Conservation (phyloP, 1,140 invertebrate species). For the Drosophila cardini region DNA sequence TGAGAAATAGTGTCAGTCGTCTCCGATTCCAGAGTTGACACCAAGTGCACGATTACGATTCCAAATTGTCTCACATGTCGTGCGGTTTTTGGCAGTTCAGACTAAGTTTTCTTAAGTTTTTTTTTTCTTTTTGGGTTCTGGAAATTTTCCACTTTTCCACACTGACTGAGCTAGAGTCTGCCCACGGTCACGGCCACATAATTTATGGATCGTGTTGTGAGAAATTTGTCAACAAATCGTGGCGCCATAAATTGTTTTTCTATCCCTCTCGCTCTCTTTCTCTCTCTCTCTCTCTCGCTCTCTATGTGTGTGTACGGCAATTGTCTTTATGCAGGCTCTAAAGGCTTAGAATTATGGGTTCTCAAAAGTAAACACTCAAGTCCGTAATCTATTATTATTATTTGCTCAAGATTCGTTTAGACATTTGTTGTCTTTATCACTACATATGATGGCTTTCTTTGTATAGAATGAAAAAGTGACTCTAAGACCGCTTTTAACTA, state of each 20-base stretch:
- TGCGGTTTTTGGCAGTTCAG: conserved; percentile 42
- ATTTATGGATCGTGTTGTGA: conserved; percentile 77
- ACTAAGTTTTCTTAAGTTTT: conserved; percentile 24
- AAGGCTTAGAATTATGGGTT: conserved; percentile 23
- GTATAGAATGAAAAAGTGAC: background rate
- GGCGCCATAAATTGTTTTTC: conserved; percentile 71
- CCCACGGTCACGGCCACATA: conserved; percentile 76
- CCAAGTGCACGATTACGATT: conserved; percentile 59
- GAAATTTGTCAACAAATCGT: conserved; percentile 82
- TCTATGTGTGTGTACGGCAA: conserved; percentile 31
- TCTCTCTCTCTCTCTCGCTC: conserved; percentile 1
- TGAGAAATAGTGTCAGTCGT: conserved; percentile 52
- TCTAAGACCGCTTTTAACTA: no score
- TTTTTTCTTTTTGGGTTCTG: conserved; percentile 32
- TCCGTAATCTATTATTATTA: conserved; percentile 25
- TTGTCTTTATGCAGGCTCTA: conserved; percentile 37
- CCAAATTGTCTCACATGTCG: conserved; percentile 77
- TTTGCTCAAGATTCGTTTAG: conserved; percentile 14
- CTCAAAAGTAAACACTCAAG: conserved; percentile 2
- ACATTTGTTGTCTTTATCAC: conserved; percentile 11
- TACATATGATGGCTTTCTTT: background rate
- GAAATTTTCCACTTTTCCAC: conserved; percentile 26
- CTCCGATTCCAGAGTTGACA: conserved; percentile 36
- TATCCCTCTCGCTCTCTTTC: conserved; percentile 8
- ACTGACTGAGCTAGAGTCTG: conserved; percentile 12